Evolutionary conservation across 2,113 vertebrate species (phyloP).

Genomic region (Trichechus manatus): DNA sequence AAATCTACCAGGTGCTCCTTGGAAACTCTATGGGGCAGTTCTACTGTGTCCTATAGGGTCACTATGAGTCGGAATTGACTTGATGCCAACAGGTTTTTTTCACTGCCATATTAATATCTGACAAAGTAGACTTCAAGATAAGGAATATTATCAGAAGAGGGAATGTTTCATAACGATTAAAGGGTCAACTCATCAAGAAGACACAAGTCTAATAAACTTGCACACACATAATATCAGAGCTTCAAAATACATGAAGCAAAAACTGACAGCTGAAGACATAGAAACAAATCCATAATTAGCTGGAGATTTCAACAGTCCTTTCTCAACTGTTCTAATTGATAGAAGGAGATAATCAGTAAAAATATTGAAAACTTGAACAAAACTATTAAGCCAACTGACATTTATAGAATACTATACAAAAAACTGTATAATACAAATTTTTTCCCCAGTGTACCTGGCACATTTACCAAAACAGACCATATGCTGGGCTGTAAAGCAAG

Average conservation of each 20-base stretch:
- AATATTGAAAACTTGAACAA: conserved; percentile 13
- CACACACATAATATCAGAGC: background rate
- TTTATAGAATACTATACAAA: background rate
- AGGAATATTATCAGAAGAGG: background rate
- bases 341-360: background rate
- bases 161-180: background rate
- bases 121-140: background rate
- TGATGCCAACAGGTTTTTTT: background rate
- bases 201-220: background rate
- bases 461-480: background rate
- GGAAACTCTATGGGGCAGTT: too few species aligned
- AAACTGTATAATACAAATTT: background rate
- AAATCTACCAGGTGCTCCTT: too few species aligned
- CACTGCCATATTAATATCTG: background rate
- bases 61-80: too few species aligned
- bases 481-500: background rate
- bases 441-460: background rate
- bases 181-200: background rate
- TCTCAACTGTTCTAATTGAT: background rate
- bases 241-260: background rate
- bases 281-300: background rate
- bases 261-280: background rate
- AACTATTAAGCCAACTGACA: background rate
- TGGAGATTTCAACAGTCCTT: background rate
- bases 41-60: too few species aligned